Percentiles rank a stretch among this genome's conserved stretches.
Conservation (phyloP, 1,140 invertebrate genomes). For the Leptinotarsa lineolata region DNA sequence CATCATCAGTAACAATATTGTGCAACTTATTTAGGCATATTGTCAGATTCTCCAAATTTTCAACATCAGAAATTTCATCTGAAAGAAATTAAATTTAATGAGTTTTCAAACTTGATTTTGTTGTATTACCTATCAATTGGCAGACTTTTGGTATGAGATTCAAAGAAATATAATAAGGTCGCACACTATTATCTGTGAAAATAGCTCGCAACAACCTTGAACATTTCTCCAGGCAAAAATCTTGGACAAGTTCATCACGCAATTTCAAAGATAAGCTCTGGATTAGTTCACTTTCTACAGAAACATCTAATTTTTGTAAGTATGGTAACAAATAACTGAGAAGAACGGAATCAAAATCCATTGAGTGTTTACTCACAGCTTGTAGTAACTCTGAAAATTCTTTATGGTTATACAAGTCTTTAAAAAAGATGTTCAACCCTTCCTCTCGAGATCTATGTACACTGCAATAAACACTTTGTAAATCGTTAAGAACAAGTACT, state of each 20-base stretch:
- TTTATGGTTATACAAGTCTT: conserved; percentile 35
- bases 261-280: conserved; percentile 39
- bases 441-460: conserved; percentile 33
- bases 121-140: conserved; percentile 40
- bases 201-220: conserved; percentile 40
- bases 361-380: conserved; percentile 33
- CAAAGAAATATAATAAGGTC: conserved; percentile 39
- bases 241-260: conserved; percentile 30
- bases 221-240: conserved; percentile 36
- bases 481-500: conserved; percentile 47
- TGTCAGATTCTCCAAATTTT: conserved; percentile 42
- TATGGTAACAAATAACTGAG: conserved; percentile 47
- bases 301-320: conserved; percentile 48
- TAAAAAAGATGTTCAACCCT: conserved; percentile 35
- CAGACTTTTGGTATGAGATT: conserved; percentile 44
- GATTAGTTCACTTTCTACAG: conserved; percentile 35
- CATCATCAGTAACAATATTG: conserved; percentile 40
- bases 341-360: conserved; percentile 38
- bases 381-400: conserved; percentile 41
- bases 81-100: conserved; percentile 32
- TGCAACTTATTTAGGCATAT: conserved; percentile 46
- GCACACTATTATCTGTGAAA: conserved; percentile 41
- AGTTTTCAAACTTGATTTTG: conserved; percentile 17
- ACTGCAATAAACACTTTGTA: conserved; percentile 45
- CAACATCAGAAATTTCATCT: conserved; percentile 39